Evolutionary conservation across 2,888 invertebrate species (phyloP).

Genomic region (Nematopogon swammerdamellus): DNA sequence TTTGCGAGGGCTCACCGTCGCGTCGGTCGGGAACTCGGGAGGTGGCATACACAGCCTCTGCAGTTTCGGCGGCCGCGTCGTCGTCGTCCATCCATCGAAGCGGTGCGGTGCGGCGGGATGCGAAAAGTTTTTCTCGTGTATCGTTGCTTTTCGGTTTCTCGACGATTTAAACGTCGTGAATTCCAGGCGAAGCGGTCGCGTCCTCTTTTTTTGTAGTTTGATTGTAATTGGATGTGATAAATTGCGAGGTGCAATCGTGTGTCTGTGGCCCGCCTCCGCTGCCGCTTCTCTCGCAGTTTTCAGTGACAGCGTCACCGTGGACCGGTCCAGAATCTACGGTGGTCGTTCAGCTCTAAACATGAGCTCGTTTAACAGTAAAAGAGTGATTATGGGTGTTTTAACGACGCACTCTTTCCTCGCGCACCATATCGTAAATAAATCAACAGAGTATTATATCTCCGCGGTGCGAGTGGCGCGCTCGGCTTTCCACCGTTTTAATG

Average conservation of each 20-base stretch:
- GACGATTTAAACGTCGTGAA: slow-evolving; percentile 36
- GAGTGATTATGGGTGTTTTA: slow-evolving; percentile 28
- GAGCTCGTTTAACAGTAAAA: slow-evolving; percentile 24
- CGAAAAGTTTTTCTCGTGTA: slow-evolving; percentile 16
- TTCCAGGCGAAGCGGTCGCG: slow-evolving; percentile 23
- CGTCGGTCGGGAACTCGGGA: background rate
- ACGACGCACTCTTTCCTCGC: slow-evolving; percentile 27
- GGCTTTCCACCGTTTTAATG: slow-evolving; percentile 34
- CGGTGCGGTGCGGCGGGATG: slow-evolving; percentile 26
- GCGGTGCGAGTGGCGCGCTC: slow-evolving; percentile 26
- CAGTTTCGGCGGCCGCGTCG: too few species aligned
- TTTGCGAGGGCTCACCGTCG: slow-evolving; percentile 11
- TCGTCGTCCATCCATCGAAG: too few species aligned
- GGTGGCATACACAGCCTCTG: too few species aligned
- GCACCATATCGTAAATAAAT: slow-evolving; percentile 27
- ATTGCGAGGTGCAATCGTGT: slow-evolving; percentile 23
- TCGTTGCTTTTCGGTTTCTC: slow-evolving; percentile 37
- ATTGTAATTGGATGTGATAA: slow-evolving; percentile 50
- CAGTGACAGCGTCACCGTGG: too few species aligned
- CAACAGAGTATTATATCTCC: slow-evolving; percentile 25
- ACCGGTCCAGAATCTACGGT: background rate
- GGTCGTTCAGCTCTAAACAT: background rate
- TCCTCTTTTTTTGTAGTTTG: slow-evolving; percentile 39
- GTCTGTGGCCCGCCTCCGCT: too few species aligned
- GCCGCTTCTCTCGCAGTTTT: too few species aligned